These are phyloP conservation scores for Lithosia quadra DNA, from an alignment of 2,888 invertebrate species.

Conservation along the genomic window DNA sequence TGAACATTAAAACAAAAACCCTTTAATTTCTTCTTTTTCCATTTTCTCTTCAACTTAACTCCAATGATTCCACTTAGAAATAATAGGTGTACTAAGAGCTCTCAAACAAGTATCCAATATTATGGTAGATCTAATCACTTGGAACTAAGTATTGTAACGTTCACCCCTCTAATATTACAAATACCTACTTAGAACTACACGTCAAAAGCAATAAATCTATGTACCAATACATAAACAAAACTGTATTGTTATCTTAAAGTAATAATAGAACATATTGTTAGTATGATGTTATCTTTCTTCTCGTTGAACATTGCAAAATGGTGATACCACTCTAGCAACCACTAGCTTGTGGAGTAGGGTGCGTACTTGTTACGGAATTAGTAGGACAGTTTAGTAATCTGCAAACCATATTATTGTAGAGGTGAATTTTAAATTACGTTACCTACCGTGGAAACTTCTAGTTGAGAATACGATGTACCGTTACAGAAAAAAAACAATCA, in stretches of 20 bases:
- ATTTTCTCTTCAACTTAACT: no score
- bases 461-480: not conserved
- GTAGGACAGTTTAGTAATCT: constrained; percentile 18
- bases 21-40: no score
- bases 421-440: not conserved
- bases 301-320: constrained; percentile 71
- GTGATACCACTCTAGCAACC: constrained; percentile 66
- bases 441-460: no score
- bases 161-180: constrained; percentile 38
- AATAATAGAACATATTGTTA: constrained; percentile 76
- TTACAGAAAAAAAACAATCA: not conserved
- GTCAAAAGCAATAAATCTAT: constrained; percentile 65
- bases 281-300: constrained; percentile 80
- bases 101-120: constrained; percentile 5
- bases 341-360: constrained; percentile 58
- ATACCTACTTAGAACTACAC: constrained; percentile 55
- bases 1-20: no score
- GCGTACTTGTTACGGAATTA: constrained; percentile 25
- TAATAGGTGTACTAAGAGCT: not conserved
- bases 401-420: not conserved
- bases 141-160: constrained; percentile 37
- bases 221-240: constrained; percentile 64
- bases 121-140: constrained; percentile 7
- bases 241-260: constrained; percentile 58
- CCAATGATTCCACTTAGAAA: not conserved